phyloP scores from a whole-genome alignment of 2,888 invertebrate genomes.

The Pheosia tremula region DNA sequence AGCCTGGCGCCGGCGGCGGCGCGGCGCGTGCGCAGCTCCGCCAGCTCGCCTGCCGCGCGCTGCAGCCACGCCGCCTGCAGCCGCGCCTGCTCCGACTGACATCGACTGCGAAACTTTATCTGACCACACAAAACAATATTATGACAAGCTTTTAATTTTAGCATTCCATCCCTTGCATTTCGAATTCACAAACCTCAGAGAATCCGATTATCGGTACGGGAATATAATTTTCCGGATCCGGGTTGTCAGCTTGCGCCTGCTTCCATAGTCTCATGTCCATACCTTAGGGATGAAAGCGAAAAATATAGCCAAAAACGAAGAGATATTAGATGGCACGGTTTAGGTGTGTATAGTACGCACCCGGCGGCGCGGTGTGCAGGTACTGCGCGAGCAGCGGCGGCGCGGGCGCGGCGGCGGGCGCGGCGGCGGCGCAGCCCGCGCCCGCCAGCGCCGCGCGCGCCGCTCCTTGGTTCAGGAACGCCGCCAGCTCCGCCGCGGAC shows the following conservation, averaged over 20 bases:
- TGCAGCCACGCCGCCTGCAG: conserved; percentile 92
- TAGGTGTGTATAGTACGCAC: background rate
- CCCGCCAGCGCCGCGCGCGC: conserved; percentile 1
- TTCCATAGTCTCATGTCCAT: conserved; percentile 97
- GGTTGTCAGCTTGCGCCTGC: conserved; percentile 98
- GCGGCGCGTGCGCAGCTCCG: conserved; percentile 91
- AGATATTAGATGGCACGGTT: no score
- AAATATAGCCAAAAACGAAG: background rate
- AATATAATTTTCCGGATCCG: conserved; percentile 94
- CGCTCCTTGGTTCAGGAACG: conserved; percentile 74
- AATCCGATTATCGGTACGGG: conserved; percentile 98
- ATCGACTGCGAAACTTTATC: conserved; percentile 91
- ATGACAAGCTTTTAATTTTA: no score
- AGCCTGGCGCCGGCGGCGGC: conserved; percentile 92
- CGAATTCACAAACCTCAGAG: conserved; percentile 77
- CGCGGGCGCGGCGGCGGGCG: background rate
- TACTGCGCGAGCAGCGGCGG: conserved; percentile 6
- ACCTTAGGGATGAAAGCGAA: conserved; percentile 79
- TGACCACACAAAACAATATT: conserved; percentile 25
- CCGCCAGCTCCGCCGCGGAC: conserved; percentile 88
- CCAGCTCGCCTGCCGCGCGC: conserved; percentile 91
- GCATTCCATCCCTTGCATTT: no score
- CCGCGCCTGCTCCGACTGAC: conserved; percentile 93
- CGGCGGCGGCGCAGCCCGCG: conserved; percentile 3
- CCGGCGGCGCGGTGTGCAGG: conserved; percentile 3